Base-by-base conservation (phyloP, 2,888 invertebrate genomes). In the Agriotes lineatus region DNA sequence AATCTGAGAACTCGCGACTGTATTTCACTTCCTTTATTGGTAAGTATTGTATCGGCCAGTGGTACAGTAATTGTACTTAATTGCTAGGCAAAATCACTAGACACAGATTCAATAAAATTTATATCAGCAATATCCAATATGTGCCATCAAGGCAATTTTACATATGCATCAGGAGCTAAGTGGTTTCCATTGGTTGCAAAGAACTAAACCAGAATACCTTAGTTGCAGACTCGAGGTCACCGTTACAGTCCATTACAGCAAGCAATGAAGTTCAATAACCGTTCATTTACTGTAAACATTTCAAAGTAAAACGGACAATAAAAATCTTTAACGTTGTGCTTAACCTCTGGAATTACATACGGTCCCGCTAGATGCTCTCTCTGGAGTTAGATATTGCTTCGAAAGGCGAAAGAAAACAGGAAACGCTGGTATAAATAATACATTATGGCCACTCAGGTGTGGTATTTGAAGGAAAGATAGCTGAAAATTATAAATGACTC, bases 261-360 rank as follows among this genome's bases (percentile, higher is more conserved):
- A 52, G 64, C 64, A 64, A 35, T 48, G 56, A 65, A 58, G 66
- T 66, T 66, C 59, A 66, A 66, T 66, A 66, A 66, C 66, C 59
- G 66, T 66, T 59, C 52, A 60, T 66, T 65, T 66, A 60, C 66
- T 42, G 66, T 60, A 59, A 59, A 56, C 22, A 56, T 56, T 19
- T 56, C 56, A 39, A 52, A 56, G 39, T 56, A 56, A 56, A 56
- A 56, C 10, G 14, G 1, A 39, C 37, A 56, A 56, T 56, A 56
- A 56, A 25, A 33, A 50, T 50, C 16, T 52, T 52, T 52, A 52
- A 52, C 18, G 33, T 33, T 18, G 30, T 16, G 12, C 10, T 33
- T 30, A 52, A 52, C 30, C 16, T 52, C 18, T 33, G 10, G 33
- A 33, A 48, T 48, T 48, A 22, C 4, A 22, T 22, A 0, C 48